Conservation (phyloP, 1,140 invertebrate genomes). For the Trichoplusia ni region DNA sequence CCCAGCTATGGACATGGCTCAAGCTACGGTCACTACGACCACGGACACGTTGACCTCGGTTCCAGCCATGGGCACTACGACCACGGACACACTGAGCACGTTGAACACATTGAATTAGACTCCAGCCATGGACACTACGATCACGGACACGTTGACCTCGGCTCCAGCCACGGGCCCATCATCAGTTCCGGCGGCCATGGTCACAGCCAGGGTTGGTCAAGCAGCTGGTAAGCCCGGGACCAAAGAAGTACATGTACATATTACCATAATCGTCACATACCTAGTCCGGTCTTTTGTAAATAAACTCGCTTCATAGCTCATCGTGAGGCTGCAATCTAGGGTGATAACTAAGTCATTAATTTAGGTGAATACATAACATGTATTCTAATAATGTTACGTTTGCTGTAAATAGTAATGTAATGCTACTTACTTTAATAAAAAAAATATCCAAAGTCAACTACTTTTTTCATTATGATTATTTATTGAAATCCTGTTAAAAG, state of each 20-base stretch:
- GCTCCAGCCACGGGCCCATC: no score
- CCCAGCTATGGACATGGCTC: not conserved
- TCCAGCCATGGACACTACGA: no score
- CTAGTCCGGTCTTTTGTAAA: slow-evolving; percentile 67
- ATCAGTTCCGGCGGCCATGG: no score
- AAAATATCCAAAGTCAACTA: slow-evolving; percentile 66
- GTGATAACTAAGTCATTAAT: slow-evolving; percentile 80
- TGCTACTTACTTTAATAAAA: slow-evolving; percentile 66
- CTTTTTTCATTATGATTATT: no score
- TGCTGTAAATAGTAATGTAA: slow-evolving; percentile 75
- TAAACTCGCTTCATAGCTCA: slow-evolving; percentile 68
- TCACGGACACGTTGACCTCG: no score
- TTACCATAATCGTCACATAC: slow-evolving; percentile 24
- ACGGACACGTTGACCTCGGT: no score
- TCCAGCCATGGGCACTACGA: no score
- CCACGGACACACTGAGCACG: no score
- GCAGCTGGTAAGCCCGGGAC: slow-evolving; percentile 46
- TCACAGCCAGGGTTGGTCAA: slow-evolving; percentile 43
- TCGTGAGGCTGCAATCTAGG: slow-evolving; percentile 77
- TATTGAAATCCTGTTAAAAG: no score
- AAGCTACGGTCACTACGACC: no score
- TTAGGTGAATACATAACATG: slow-evolving; percentile 51
- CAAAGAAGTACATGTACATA: slow-evolving; percentile 26
- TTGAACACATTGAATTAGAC: no score
- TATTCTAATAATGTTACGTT: slow-evolving; percentile 47